phyloP scores from a whole-genome alignment of 2,113 vertebrate genomes.

The Chroicocephalus ridibundus region DNA sequence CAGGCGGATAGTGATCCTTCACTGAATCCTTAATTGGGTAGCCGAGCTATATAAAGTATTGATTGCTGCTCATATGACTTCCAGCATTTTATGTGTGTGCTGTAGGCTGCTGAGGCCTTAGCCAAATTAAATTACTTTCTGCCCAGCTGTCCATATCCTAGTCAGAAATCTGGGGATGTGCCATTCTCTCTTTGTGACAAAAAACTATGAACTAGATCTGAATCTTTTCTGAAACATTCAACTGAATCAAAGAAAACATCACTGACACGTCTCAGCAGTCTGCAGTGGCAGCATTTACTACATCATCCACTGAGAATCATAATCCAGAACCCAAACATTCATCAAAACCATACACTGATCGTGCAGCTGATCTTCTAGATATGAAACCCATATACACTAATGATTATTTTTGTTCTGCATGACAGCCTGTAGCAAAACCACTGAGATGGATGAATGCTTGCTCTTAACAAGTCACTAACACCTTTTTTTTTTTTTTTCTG shows the following conservation, averaged over 20 bases:
- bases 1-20: not conserved
- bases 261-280: not conserved
- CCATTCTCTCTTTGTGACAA: not conserved
- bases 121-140: not conserved
- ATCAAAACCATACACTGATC: not conserved
- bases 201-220: not conserved
- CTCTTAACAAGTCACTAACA: not conserved
- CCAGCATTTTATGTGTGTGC: not conserved
- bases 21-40: not conserved
- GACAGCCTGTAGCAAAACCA: not conserved
- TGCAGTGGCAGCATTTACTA: not conserved
- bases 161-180: not conserved
- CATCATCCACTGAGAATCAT: not conserved
- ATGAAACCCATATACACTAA: not conserved
- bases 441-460: not conserved
- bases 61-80: not conserved
- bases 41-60: not conserved
- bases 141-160: not conserved
- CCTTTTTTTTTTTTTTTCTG: fast-evolving
- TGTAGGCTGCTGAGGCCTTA: not conserved
- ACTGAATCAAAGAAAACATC: not conserved
- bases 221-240: not conserved
- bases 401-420: not conserved
- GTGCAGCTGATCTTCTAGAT: not conserved
- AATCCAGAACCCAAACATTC: not conserved